These are phyloP conservation scores for Tupaia tana DNA, from an alignment of 2,113 vertebrate species.

Conservation along the genomic window DNA sequence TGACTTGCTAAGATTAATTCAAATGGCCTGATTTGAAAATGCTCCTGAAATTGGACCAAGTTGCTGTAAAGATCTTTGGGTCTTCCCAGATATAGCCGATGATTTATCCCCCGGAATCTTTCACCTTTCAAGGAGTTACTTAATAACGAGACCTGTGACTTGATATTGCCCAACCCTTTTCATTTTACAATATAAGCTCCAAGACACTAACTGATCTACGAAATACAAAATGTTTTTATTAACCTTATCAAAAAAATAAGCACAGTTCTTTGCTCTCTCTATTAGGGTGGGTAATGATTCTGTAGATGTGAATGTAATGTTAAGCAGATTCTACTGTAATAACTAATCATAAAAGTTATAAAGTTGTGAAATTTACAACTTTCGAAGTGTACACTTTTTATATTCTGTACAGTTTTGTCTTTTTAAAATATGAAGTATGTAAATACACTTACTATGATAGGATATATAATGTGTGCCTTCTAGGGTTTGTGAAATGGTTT, in stretches of 20 bases:
- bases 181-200: constrained; percentile 53
- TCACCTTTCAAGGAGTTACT: constrained; percentile 47
- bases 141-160: background rate
- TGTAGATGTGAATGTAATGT: constrained; percentile 56
- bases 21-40: constrained; percentile 34
- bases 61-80: constrained; percentile 29
- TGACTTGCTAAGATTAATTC: constrained; percentile 46
- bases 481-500: constrained; percentile 76
- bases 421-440: constrained; percentile 86
- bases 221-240: constrained; percentile 54
- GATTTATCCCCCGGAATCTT: constrained; percentile 6
- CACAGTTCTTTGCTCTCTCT: constrained; percentile 49
- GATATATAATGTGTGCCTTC: constrained; percentile 87
- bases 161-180: constrained; percentile 21
- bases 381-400: constrained; percentile 80
- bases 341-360: constrained; percentile 80
- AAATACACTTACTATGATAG: constrained; percentile 83
- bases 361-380: constrained; percentile 78
- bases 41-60: constrained; percentile 59
- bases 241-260: constrained; percentile 65
- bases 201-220: constrained; percentile 70
- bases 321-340: constrained; percentile 52
- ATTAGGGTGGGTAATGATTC: constrained; percentile 66
- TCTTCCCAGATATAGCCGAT: constrained; percentile 49
- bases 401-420: constrained; percentile 86